Base-by-base conservation (phyloP, 23 tunicate genomes). In the Botrylloides violaceus region DNA sequence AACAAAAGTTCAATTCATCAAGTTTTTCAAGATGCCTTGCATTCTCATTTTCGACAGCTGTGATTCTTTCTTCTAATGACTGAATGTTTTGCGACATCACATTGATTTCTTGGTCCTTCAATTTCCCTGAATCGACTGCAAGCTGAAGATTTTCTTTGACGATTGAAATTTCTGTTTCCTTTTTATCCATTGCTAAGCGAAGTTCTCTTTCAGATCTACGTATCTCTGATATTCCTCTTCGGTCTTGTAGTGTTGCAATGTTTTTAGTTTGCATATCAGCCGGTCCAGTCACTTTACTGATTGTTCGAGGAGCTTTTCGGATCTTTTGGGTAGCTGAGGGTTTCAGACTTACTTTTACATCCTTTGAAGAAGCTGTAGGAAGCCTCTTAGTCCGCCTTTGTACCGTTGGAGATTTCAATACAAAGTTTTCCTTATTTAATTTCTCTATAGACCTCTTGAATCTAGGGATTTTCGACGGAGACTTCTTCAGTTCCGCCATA, bases 381-480 rank as follows among this genome's bases (percentile, higher is more conserved):
- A 43, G 12, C 12, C 53, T 7, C 12, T 7, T 43, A 7, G 9
- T 43, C 12, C 15, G 9, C 9, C 9, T 7, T 15, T 43, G 53
- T 15, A 9, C 15, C 9, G 15, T 15, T 9, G 53, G 53, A 43
- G 53, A 43, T 43, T 15, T 43, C 15, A 15, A 9, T 43, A 15
- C 53, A 7, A 43, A 9, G 53, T 29, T 63, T 29, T 63, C 70
- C 3, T 29, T 29, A 4, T 63, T 12, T 31, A 25, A 19, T 63
- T 63, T 63, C 35, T 31, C 3, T 6, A 31, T 34, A 63, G 34
- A 4, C 70, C 6, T 31, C 9, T 59, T 59, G 3, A 33, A 33
- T 28, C 70, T 33, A 31, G 70, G 70, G 3, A 63, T 63, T 63
- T 9, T 63, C 32, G 70, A 63, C 26, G 70, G 70, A 31, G 70